Conservation (phyloP, 2,113 vertebrate genomes). For the Menura novaehollandiae region DNA sequence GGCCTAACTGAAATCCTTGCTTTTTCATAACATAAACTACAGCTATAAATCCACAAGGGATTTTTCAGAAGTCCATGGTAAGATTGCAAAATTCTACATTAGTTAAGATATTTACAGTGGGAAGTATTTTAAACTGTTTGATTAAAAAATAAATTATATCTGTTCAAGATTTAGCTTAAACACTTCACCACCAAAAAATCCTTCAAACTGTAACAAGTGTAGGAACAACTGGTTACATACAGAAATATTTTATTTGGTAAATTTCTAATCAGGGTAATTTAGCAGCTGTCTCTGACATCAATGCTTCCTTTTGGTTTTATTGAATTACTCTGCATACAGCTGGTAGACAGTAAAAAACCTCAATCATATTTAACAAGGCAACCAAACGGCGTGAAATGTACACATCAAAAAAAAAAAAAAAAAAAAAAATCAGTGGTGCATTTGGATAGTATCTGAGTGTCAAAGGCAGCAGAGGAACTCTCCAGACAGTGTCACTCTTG, state of each 20-base stretch:
- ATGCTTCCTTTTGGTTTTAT: not conserved
- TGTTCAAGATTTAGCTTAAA: not conserved
- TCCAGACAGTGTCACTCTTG: not conserved
- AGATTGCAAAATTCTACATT: not conserved
- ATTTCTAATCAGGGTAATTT: not conserved
- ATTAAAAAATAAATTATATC: not conserved
- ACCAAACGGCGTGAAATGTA: not conserved
- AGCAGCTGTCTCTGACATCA: not conserved
- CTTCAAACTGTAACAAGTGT: not conserved
- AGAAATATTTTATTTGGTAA: not conserved
- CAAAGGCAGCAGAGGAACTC: not conserved
- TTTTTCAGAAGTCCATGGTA: not conserved
- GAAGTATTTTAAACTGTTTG: not conserved
- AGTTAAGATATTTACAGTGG: not conserved
- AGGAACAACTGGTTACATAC: not conserved
- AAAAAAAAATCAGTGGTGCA: not conserved
- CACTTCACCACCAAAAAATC: not conserved
- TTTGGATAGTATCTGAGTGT: fast-evolving
- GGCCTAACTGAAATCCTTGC: not conserved
- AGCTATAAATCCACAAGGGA: not conserved
- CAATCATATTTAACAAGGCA: not conserved
- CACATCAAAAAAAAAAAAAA: not conserved
- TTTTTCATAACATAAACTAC: not conserved
- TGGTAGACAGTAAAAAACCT: not conserved
- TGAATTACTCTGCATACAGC: not conserved